Percentiles rank a stretch among this genome's conserved stretches.
These are phyloP conservation scores for Cathartes aura DNA, from an alignment of 2,113 vertebrate species.

Conservation along the genomic window DNA sequence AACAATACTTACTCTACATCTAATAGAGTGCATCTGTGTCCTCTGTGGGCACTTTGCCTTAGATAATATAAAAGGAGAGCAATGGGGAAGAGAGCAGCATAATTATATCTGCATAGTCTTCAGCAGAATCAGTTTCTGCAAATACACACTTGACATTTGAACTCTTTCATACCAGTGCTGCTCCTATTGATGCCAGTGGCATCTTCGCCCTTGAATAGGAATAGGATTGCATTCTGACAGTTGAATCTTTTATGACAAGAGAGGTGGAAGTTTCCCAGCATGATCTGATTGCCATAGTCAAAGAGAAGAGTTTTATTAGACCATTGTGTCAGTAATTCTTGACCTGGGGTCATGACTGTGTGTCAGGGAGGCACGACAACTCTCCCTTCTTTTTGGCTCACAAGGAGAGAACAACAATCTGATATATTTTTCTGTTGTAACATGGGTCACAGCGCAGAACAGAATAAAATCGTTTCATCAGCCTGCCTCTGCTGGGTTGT, in stretches of 20 bases:
- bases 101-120: slow-evolving; percentile 54
- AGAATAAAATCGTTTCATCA: not conserved
- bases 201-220: slow-evolving; percentile 46
- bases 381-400: not conserved
- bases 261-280: slow-evolving; percentile 15
- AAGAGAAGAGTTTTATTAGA: slow-evolving; percentile 14
- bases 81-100: slow-evolving; percentile 12
- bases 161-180: slow-evolving; percentile 30
- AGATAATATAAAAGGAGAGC: slow-evolving; percentile 12
- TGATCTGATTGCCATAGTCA: not conserved
- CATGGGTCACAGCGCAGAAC: not conserved
- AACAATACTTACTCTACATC: slow-evolving; percentile 46
- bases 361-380: not conserved
- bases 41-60: slow-evolving; percentile 42
- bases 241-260: slow-evolving; percentile 1
- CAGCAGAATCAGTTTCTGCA: slow-evolving; percentile 20
- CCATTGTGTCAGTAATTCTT: not conserved
- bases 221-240: not conserved
- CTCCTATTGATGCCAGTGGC: slow-evolving; percentile 22
- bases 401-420: not conserved
- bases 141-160: slow-evolving; percentile 58
- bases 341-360: not conserved
- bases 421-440: not conserved
- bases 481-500: not conserved
- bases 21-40: slow-evolving; percentile 65